phyloP scores from a whole-genome alignment of 2,888 invertebrate species.

The Caenorhabditis angaria region DNA sequence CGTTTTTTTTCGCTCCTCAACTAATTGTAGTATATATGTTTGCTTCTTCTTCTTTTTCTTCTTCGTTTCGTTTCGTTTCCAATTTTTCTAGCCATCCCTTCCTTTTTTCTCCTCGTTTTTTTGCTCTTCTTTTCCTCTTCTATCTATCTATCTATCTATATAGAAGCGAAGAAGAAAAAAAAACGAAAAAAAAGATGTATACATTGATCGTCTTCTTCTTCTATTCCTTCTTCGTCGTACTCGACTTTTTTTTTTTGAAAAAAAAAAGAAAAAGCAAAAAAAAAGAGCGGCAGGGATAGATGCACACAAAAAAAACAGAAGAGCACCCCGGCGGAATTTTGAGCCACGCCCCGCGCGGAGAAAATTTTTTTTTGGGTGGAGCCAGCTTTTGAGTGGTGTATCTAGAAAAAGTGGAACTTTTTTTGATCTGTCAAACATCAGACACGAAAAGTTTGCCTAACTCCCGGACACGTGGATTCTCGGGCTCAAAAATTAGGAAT shows the following conservation, averaged over 20 bases:
- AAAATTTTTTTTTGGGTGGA: not conserved
- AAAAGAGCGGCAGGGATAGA: not conserved
- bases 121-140: constrained; percentile 14
- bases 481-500: no score
- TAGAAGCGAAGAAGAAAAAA: no score
- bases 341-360: constrained; percentile 23
- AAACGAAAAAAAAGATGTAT: no score
- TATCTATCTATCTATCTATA: no score
- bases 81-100: no score
- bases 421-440: no score
- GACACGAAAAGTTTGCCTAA: no score
- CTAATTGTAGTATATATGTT: constrained; percentile 1
- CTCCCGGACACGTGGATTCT: no score
- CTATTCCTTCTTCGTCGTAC: constrained; percentile 10
- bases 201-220: constrained; percentile 27
- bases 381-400: no score
- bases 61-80: constrained; percentile 1
- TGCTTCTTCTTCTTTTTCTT: constrained; percentile 14
- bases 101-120: constrained; percentile 12
- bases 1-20: constrained; percentile 3
- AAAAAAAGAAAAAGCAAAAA: constrained; percentile 16
- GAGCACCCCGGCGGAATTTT: not conserved
- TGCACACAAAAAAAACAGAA: constrained; percentile 13
- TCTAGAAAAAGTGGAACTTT: no score
- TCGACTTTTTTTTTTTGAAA: constrained; percentile 12